phyloP scores from a whole-genome alignment of 2,888 invertebrate genomes.

The Trimorus sp. region DNA sequence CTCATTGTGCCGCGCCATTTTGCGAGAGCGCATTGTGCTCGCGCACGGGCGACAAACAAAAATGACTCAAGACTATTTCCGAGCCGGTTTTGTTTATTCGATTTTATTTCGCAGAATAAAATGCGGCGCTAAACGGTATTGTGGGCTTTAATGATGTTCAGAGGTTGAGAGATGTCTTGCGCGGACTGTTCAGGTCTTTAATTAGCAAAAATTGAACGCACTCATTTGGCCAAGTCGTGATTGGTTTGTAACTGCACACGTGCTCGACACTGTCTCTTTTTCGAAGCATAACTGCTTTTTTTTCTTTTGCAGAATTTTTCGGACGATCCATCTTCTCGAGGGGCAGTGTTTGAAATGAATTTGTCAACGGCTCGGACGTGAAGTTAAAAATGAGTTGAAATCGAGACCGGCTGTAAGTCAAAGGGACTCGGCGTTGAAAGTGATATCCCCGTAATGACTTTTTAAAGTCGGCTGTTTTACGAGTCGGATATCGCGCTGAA shows the following conservation, averaged over 20 bases:
- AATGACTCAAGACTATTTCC: constrained; percentile 52
- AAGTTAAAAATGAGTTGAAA: constrained; percentile 18
- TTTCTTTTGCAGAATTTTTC: too few relatives aligned
- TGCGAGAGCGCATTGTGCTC: constrained; percentile 67
- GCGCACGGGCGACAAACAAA: constrained; percentile 48
- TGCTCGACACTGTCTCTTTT: too few relatives aligned
- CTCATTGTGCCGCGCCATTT: constrained; percentile 76
- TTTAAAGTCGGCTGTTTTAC: constrained; percentile 47
- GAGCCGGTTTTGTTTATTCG: constrained; percentile 36
- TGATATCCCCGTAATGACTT: constrained; percentile 59
- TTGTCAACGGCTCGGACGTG: background rate
- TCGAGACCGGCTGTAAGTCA: constrained; percentile 30
- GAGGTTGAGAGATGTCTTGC: too few relatives aligned
- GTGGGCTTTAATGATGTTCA: constrained; percentile 11
- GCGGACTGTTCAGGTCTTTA: too few relatives aligned
- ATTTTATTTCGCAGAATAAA: constrained; percentile 25
- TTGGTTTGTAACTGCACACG: too few relatives aligned
- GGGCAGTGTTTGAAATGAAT: constrained; percentile 8
- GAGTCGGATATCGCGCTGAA: constrained; percentile 50
- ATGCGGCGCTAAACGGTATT: constrained; percentile 13
- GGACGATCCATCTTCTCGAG: too few relatives aligned
- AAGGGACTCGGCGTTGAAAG: constrained; percentile 47
- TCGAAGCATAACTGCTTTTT: too few relatives aligned
- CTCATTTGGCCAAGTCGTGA: too few relatives aligned
- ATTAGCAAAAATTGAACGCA: too few relatives aligned